Evolutionary conservation across 2,797 vertebrate species (phyloP).

Genomic region (Poeciliopsis gracilis): DNA sequence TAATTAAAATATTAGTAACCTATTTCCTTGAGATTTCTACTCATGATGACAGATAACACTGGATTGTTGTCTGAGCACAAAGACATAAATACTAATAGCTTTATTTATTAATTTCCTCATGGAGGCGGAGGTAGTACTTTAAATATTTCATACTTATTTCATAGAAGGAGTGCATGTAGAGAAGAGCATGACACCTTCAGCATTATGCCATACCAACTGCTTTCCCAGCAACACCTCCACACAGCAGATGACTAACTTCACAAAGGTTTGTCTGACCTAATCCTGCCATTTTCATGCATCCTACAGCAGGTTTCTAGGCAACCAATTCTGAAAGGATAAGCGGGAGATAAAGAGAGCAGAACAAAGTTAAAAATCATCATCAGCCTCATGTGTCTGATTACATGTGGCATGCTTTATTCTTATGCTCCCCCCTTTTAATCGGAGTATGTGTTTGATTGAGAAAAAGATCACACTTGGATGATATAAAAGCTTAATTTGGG

Average conservation of each 20-base stretch:
- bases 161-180: conserved; percentile 15
- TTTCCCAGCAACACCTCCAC: conserved; percentile 65
- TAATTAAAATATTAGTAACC: not conserved
- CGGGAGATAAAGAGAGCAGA: conserved; percentile 43
- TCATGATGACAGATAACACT: not conserved
- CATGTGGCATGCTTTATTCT: conserved; percentile 21
- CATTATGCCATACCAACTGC: conserved; percentile 31
- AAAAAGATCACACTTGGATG: not conserved
- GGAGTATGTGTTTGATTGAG: not conserved
- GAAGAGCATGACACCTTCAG: conserved; percentile 41
- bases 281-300: conserved; percentile 72
- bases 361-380: conserved; percentile 56
- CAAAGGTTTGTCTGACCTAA: conserved; percentile 79
- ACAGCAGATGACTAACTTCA: conserved; percentile 74
- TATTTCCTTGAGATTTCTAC: not conserved
- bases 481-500: not conserved
- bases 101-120: not conserved
- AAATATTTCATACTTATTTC: not conserved
- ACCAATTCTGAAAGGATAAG: conserved; percentile 53
- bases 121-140: not conserved
- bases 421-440: conserved; percentile 13
- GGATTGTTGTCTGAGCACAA: not conserved
- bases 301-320: conserved; percentile 75
- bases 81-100: not conserved
- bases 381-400: conserved; percentile 41